phyloP scores from a whole-genome alignment of 2,797 vertebrate species.

The Carcharodon carcharias region DNA sequence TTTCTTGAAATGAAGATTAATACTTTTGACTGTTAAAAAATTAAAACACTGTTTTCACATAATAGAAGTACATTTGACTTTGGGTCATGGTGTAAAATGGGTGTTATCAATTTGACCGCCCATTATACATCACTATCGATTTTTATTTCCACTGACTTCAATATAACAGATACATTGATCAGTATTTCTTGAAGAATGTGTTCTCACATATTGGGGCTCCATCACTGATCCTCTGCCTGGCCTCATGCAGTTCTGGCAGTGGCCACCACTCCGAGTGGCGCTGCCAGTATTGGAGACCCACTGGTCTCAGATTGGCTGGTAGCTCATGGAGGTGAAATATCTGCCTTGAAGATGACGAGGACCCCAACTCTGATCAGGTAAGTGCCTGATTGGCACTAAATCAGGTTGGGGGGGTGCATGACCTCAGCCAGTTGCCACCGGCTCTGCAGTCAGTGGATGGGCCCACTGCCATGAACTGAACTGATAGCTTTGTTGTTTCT shows the following conservation, averaged over 20 bases:
- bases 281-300: neutral
- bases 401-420: neutral
- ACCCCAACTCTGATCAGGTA: neutral
- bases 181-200: neutral
- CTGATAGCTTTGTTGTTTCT: neutral
- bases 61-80: neutral
- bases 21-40: neutral
- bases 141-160: neutral
- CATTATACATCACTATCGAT: neutral
- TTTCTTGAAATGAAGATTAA: neutral
- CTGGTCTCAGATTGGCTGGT: neutral
- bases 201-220: neutral
- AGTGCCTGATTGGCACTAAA: neutral
- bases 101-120: too few relatives aligned
- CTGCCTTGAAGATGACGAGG: neutral
- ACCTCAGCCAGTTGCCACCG: neutral
- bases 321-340: neutral
- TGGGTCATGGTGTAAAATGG: neutral
- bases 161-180: neutral
- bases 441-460: neutral
- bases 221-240: neutral
- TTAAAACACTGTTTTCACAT: neutral
- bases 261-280: neutral
- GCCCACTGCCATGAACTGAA: neutral
- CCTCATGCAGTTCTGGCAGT: neutral